Evolutionary conservation across 2,888 invertebrate genomes (phyloP), one percentile per base, ranked within the genome.

Genomic region (Gnatocerus cornutus): DNA sequence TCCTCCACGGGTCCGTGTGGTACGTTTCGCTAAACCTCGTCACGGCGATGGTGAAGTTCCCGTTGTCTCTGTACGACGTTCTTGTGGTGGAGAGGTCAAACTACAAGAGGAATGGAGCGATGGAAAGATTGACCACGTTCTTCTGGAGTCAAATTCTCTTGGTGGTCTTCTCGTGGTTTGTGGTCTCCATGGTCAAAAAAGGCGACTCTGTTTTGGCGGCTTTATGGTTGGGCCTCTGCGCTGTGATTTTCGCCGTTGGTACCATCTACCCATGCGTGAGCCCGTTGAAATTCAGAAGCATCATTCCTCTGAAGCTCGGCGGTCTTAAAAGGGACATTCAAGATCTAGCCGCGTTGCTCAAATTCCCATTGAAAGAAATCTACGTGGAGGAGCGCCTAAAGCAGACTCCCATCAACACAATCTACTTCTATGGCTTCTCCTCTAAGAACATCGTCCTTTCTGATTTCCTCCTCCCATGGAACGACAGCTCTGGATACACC

Each of bases 351-450:
- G 0, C 4, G 4, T 4, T 14, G 1, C 10, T 45, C 2, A 4
- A 45, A 9, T 46, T 59, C n/a, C 45, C 59, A 2, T 9, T 59
- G 0, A 46, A 59, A 9, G 30, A 59, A 21, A 46, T 59, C 30
- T 59, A 46, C 14, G 12, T 59, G 1, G 59, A 59, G 16, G 59
- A 59, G 16, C 13, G 30, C 5, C 27, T 59, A 43, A 59, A 30
- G 3, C 12, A 13, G 2, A 13, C 30, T 7, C 9, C 59, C 0
- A 3, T 8, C 0, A 16, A 13, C 43, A 12, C 2, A 4, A 16
- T 46, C 16, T 59, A 59, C 10, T 45, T 59, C 14, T 59, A 30
- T 10, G 59, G 59, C 0, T 12, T 9, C 12, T 30, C 45, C 6
- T 9, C 10, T 12, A 59, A 59, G 14, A 43, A 27, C 9, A 45